Evolutionary conservation across 2,888 invertebrate genomes (phyloP).

Genomic region (Leptopterna dolabrata): DNA sequence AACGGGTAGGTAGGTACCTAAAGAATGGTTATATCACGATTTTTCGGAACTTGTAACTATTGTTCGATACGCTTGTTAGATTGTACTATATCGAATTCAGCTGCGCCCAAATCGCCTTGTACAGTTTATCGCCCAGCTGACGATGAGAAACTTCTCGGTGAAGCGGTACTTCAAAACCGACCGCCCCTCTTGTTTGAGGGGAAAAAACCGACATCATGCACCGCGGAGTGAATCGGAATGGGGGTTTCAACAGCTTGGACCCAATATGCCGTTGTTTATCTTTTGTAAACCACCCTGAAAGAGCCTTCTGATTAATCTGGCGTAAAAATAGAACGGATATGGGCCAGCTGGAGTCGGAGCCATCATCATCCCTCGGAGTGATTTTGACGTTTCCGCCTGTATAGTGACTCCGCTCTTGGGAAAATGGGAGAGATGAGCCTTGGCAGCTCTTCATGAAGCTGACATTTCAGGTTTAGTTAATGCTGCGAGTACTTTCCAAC

Average conservation of each 20-base stretch:
- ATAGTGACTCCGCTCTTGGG: background rate
- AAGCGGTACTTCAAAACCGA: background rate
- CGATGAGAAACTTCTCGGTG: background rate
- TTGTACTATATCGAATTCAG: too few species aligned
- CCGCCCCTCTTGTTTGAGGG: background rate
- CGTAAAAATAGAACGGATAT: background rate
- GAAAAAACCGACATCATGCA: background rate
- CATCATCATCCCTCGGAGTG: background rate
- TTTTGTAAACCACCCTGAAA: constrained; percentile 3
- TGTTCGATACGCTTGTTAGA: too few species aligned
- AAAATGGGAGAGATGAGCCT: background rate
- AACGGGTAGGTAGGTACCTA: too few species aligned
- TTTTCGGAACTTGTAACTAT: too few species aligned
- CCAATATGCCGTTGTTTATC: constrained; percentile 11
- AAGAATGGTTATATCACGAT: too few species aligned
- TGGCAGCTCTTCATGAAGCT: background rate
- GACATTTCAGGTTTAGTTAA: too few species aligned
- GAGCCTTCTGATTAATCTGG: constrained; percentile 3
- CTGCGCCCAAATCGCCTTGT: too few species aligned
- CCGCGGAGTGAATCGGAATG: background rate
- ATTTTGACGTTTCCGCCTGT: constrained; percentile 1
- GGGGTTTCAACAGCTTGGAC: background rate
- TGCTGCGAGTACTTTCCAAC: too few species aligned
- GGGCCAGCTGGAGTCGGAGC: background rate
- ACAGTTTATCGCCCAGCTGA: too few species aligned